These are phyloP conservation scores for Antheraea yamamai DNA, from an alignment of 2,888 invertebrate genomes.

Conservation along the genomic window DNA sequence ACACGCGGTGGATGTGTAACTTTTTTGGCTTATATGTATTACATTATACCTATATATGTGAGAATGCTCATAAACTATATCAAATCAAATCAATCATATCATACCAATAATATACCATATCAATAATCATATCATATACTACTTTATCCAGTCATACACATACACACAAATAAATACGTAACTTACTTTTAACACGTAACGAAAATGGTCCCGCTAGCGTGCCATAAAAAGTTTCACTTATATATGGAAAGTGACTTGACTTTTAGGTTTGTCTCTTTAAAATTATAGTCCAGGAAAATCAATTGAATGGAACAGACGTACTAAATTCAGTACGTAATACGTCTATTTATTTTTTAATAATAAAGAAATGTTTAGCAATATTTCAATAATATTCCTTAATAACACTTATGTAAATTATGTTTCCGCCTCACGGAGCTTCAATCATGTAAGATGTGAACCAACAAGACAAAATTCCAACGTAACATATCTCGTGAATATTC, in stretches of 20 bases:
- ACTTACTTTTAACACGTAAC: too few species aligned
- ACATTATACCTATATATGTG: too few species aligned
- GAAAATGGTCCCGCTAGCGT: too few species aligned
- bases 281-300: not conserved
- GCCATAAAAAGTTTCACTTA: not conserved
- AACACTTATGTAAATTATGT: conserved; percentile 2
- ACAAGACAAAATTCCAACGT: conserved; percentile 2
- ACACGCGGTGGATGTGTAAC: too few species aligned
- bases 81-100: too few species aligned
- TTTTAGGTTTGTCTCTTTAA: not conserved
- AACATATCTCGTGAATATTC: conserved; percentile 15
- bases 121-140: too few species aligned
- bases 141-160: too few species aligned
- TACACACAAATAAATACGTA: too few species aligned
- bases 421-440: not conserved
- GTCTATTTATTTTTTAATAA: not conserved
- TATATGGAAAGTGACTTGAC: not conserved
- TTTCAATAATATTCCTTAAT: not conserved
- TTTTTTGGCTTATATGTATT: too few species aligned
- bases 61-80: too few species aligned
- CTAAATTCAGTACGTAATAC: not conserved
- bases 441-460: conserved; percentile 1
- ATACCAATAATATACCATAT: too few species aligned
- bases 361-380: not conserved
- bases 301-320: not conserved